Evolutionary conservation across 2,797 vertebrate genomes (phyloP).

Genomic region (Discoglossus pictus): DNA sequence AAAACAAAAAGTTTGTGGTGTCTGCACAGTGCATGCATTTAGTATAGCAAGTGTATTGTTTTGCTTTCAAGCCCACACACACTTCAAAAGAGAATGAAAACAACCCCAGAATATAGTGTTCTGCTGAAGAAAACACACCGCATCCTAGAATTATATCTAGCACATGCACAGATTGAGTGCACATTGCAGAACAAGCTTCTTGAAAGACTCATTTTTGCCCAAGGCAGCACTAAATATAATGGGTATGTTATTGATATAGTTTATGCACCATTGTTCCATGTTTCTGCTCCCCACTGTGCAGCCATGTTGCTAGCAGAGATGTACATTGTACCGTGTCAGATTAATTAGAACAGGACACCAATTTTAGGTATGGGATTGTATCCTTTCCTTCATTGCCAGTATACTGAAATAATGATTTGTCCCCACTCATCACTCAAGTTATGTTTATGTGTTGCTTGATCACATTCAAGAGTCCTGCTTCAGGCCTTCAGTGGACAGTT

Average conservation of each 20-base stretch:
- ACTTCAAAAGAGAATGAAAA: slow-evolving; percentile 38
- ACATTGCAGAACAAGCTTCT: slow-evolving; percentile 30
- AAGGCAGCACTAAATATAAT: not conserved
- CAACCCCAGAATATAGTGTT: slow-evolving; percentile 20
- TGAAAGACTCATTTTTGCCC: slow-evolving; percentile 26
- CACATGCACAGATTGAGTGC: slow-evolving; percentile 29
- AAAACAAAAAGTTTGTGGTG: slow-evolving; percentile 45
- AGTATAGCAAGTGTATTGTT: slow-evolving; percentile 47
- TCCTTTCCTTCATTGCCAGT: no score
- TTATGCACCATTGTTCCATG: slow-evolving; percentile 4
- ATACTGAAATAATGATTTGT: no score
- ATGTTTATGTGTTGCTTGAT: no score
- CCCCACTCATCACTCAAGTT: no score
- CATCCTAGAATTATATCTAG: slow-evolving; percentile 12
- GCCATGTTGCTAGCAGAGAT: slow-evolving; percentile 28
- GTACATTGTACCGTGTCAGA: no score
- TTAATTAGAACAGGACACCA: no score
- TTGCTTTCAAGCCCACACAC: slow-evolving; percentile 38
- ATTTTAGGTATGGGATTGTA: no score
- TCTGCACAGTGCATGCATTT: slow-evolving; percentile 27
- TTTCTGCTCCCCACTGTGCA: not conserved
- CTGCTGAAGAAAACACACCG: slow-evolving; percentile 26
- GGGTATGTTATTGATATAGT: slow-evolving; percentile 1
- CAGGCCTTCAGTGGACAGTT: no score
- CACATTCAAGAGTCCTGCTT: no score